Base-by-base conservation (phyloP, 2,888 invertebrate species). In the Ephialtes manifestator region DNA sequence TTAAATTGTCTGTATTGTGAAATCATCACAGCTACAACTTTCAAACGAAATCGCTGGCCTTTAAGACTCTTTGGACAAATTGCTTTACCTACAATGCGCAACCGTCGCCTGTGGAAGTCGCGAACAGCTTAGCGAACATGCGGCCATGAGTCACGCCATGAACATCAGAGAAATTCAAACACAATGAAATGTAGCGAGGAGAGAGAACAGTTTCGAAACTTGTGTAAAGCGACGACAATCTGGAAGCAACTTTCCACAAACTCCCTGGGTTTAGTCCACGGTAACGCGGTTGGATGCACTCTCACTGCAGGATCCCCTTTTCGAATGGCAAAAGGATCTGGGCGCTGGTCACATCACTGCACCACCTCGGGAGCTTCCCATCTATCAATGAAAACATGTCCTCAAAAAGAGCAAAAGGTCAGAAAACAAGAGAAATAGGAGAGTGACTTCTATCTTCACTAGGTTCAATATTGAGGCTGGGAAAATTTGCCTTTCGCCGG, bases 191-290 rank as follows among this genome's bases (percentile, higher is more conserved):
- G 46, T 18, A 24, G 28, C 53, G 75, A 43, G 77, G 48, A 48
- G 72, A 39, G 48, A 60, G 71, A 85, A 82, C 75, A 85, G 81
- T 85, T 85, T 79, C 74, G 84, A 68, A 74, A 84, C 72, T 72
- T 46, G 46, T 74, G n/a, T 60, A 60, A 24, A 74, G 8, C 55
- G 46, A 76, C 82, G 79, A 82, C 82, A 85, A 85, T 82, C 85
- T 79, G 75, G 51, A 85, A 80, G 71, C 82, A 82, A 85, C 82
- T 85, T 79, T 82, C 75, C 24, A n/a, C 31, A 67, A 82, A 85
- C 79, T 80, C 76, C 18, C 48, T 20, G 53, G 75, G 20, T 58
- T 76, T 31, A 20, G 46, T 39, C 65, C 46, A 28, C 65, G 71
- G 65, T 48, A 46, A 60, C 79, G 71, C 35, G 53, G 75, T 55